Evolutionary conservation across 1,140 invertebrate genomes (phyloP), one percentile per base, ranked within the genome.

Genomic region (Arctopsyche grandis): DNA sequence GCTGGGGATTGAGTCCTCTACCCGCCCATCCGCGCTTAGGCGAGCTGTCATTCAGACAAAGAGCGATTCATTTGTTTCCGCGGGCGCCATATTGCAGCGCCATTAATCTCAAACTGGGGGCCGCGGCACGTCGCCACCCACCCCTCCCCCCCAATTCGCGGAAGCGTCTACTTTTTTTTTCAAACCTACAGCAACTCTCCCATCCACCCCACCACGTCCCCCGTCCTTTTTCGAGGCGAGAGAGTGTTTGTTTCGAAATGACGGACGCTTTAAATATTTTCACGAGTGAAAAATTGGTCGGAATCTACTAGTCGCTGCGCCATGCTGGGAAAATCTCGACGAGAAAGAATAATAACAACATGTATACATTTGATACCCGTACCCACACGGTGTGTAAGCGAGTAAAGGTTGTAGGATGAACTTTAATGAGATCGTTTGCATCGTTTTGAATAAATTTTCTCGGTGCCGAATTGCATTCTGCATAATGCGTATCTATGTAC

Each of bases 41-140:
- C 77, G 77, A 75, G 46, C 77, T 79, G 81, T 80, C 81, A 80
- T 79, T 82, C 76, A 77, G 81, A 82, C 78, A 82, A 81, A 81
- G 78, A 78, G 71, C 78, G 75, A 79, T 82, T 79, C 81, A 79
- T 82, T 70, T 78, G 75, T 78, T 78, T 71, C 66, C 73, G 52
- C 44, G 29, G 60, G 75, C 78, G 78, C 78, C 81, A 80, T 79
- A 78, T 80, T 82, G 81, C 81, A 82, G 70, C 71, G 70, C 76
- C 81, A 82, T 82, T 82, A 82, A 82, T 82, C 69, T 82, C 24
- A 75, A 74, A 48, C 77, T 46, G 52, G 78, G 46, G 60, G 60
- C 60, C 63, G 66, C 44, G 66, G 75, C 75, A 69, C 76, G 76
- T 70, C 63, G 66, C 10, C 76, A 10, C 44, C 21, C 58, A 22